Evolutionary conservation across 2,797 vertebrate species (phyloP), one percentile per base, ranked within the genome.

Genomic region (Cossypha dichroa): DNA sequence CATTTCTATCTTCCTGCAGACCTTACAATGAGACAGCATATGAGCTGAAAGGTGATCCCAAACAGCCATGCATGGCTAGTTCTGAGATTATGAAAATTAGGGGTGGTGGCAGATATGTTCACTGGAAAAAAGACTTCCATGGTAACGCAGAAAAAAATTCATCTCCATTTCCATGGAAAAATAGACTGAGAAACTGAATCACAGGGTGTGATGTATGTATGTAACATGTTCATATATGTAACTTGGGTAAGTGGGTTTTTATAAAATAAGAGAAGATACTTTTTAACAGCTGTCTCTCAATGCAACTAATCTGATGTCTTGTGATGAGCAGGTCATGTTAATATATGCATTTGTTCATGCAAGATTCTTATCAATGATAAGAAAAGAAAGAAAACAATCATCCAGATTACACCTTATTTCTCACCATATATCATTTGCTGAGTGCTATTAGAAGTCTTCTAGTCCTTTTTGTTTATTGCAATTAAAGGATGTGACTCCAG

Each of bases 1-100:
- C 78, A 33, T 68, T 82, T 90, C 81, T 80, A 51, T 48, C 59
- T 18, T 66, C 54, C 73, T 52, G 78, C 41, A 91, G 64, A 88
- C 76, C 9, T 36, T 68, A 67, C 66, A 85, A 62, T 70, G 92
- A 93, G 64, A 20, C 36, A n/a, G 40, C 79, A 48, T 22, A 72
- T 74, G n/a, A 76, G 67, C 54, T 59, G 69, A 95, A 87, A 81
- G 43, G 38, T 54, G n/a, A 67, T 75, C 88, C 56, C 49, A 78
- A 94, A 81, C 13, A 94, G 36, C 72, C 87, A n/a, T 80, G 88
- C 73, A 93, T 82, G 94, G 76, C 31, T 40, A 33, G 51, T 67
- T 80, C 25, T 59, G 60, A 88, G 38, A 63, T 49, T 20, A 90
- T 58, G 88, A 85, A 88, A 91, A 55, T 72, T 29, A 92, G 67